Evolutionary conservation across 2,888 invertebrate genomes (phyloP).

Genomic region (Diplolepis rosae): DNA sequence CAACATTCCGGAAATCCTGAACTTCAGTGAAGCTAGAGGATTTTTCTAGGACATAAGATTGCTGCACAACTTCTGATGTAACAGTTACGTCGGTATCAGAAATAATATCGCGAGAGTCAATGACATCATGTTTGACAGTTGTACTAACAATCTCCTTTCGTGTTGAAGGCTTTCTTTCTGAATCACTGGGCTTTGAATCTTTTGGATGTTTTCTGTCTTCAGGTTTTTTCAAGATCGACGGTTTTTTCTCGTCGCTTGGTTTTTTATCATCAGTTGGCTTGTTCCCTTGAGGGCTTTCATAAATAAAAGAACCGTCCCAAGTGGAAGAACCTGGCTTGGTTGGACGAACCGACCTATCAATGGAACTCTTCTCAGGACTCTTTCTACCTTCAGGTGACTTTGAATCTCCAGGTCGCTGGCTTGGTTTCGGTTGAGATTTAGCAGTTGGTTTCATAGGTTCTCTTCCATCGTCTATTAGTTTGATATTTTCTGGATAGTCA

Average conservation of each 20-base stretch:
- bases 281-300: conserved; percentile 48
- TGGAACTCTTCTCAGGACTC: conserved; percentile 39
- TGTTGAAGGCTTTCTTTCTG: conserved; percentile 34
- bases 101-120: conserved; percentile 38
- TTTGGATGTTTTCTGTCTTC: conserved; percentile 34
- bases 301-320: conserved; percentile 60
- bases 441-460: background rate
- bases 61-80: conserved; percentile 62
- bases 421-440: conserved; percentile 25
- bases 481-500: background rate
- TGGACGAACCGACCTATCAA: conserved; percentile 51
- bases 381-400: conserved; percentile 32
- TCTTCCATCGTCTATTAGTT: conserved; percentile 32
- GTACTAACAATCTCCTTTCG: conserved; percentile 25
- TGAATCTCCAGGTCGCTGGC: conserved; percentile 31
- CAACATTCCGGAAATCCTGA: conserved; percentile 57
- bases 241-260: conserved; percentile 40
- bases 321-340: conserved; percentile 51
- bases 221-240: background rate
- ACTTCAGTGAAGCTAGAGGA: conserved; percentile 63
- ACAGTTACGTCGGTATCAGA: conserved; percentile 70
- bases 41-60: conserved; percentile 62
- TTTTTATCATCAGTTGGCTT: conserved; percentile 17
- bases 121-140: conserved; percentile 41
- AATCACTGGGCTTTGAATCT: background rate